Evolutionary conservation across 2,888 invertebrate species (phyloP), one percentile per base, ranked within the genome.

Genomic region (Zygothrica quintamaculata): DNA sequence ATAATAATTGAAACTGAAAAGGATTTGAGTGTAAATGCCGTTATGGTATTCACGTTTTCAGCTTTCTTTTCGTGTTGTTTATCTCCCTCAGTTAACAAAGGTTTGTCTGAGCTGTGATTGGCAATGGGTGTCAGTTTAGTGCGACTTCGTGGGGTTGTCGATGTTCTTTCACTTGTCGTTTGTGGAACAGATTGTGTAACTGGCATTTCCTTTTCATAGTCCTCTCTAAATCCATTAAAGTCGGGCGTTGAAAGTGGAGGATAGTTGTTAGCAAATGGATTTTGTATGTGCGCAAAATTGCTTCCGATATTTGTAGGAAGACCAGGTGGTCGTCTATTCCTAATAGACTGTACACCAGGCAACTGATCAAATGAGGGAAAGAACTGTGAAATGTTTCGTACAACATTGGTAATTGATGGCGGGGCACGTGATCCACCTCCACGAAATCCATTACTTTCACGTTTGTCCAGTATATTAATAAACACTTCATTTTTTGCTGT

Each of bases 401-500:
- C 87, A 42, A 89, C 89, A 50, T 85, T 89, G 15, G 87, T 81
- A 59, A 89, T 90, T 11, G 90, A 86, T 72, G 89, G 87, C 64
- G 79, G 89, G 0, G 74, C 65, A 74, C 72, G 91, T 22, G 85
- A 78, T n/a, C 78, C 84, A 9, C 74, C 82, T 13, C 78, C 75
- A 16, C 74, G 70, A n/a, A 50, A 67, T 8, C 74, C 72, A 8
- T 29, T 75, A 37, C 77, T 74, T 26, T 87, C 84, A 15, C 77
- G 74, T 7, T 66, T 74, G 12, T 82, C 71, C 29, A 90, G 74
- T 70, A 95, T 94, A 75, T 93, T 93, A 8, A 94, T 94, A 87
- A 92, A 93, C n/a, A 95, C 94, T 90, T 94, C 94, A 43, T 92
- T 93, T 90, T 95, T 95, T 1, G 94, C 93, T 4, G 92, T 92